A percentile compares a stretch with the other conserved stretches of the same genome.
These are phyloP conservation scores for Luidia sarsii DNA, from an alignment of 53 echinoderm and acorn worm genomes.

Conservation along the genomic window DNA sequence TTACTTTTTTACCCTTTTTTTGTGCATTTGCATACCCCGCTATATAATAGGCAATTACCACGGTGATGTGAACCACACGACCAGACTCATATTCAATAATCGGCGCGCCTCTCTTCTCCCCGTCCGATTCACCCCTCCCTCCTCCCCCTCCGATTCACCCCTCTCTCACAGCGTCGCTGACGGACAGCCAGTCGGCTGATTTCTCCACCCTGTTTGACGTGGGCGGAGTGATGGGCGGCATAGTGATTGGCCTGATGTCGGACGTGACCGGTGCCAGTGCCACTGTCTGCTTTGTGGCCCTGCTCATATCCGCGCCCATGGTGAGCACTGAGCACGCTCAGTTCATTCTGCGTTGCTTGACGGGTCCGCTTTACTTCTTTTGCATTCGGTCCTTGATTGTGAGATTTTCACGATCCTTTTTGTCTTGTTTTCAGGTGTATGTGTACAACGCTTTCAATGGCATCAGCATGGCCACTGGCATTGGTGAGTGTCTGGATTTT, in stretches of 20 bases:
- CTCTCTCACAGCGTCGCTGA: constrained; percentile 44
- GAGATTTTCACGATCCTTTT: not conserved
- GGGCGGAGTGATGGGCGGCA: constrained; percentile 89
- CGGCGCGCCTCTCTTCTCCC: no score
- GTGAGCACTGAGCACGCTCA: constrained; percentile 14
- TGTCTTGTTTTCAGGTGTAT: constrained; percentile 65
- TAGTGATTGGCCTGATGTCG: constrained; percentile 70
- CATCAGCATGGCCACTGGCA: constrained; percentile 52
- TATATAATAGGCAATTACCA: no score
- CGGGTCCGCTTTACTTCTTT: no score
- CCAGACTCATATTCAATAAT: no score
- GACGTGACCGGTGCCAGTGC: constrained; percentile 80
- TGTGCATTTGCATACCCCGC: no score
- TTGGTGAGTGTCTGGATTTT: constrained; percentile 62
- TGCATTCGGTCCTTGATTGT: no score
- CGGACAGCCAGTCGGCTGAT: constrained; percentile 65
- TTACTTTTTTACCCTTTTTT: no score
- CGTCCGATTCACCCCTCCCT: no score
- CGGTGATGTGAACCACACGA: no score
- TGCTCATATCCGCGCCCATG: constrained; percentile 73
- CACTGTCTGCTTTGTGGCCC: constrained; percentile 65
- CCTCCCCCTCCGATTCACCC: no score
- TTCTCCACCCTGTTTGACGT: constrained; percentile 87
- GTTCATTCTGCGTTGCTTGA: no score
- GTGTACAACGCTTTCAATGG: constrained; percentile 76